Percentiles rank a stretch among this genome's conserved stretches.
These are phyloP conservation scores for Linurgus olivaceus DNA, from an alignment of 2,797 vertebrate species.

Conservation along the genomic window DNA sequence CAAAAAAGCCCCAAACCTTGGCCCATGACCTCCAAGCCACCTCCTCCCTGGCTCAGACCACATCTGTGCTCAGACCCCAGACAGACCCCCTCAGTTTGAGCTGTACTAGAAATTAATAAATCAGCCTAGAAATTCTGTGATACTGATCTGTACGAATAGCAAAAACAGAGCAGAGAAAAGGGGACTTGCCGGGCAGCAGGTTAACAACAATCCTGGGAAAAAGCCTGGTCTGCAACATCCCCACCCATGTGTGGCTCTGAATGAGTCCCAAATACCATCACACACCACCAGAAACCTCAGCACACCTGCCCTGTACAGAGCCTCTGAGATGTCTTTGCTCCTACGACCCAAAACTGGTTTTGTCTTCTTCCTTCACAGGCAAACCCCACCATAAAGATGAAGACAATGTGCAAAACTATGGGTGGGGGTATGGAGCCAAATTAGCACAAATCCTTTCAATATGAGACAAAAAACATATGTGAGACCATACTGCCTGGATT, in stretches of 20 bases:
- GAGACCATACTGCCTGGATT: conserved; percentile 7
- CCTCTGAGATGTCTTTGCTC: not conserved
- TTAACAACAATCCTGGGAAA: not conserved
- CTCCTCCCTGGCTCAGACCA: not conserved
- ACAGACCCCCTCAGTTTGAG: not conserved
- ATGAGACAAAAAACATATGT: conserved; percentile 30
- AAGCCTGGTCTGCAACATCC: not conserved
- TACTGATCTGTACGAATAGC: not conserved
- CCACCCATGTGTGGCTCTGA: not conserved
- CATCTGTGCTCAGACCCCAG: not conserved
- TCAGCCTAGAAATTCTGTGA: not conserved
- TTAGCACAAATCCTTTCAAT: conserved; percentile 4
- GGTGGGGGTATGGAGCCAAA: not conserved
- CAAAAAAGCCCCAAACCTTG: not conserved
- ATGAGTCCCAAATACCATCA: not conserved
- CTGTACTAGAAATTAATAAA: not conserved
- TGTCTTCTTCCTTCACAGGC: not conserved
- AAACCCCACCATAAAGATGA: not conserved
- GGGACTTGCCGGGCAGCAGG: not conserved
- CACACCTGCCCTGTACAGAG: not conserved
- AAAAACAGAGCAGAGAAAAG: not conserved
- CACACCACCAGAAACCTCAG: not conserved
- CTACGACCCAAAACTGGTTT: not conserved
- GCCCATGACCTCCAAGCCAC: not conserved
- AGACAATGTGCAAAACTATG: not conserved